phyloP scores from a whole-genome alignment of 2,888 invertebrate species.

The Andricus curvator region DNA sequence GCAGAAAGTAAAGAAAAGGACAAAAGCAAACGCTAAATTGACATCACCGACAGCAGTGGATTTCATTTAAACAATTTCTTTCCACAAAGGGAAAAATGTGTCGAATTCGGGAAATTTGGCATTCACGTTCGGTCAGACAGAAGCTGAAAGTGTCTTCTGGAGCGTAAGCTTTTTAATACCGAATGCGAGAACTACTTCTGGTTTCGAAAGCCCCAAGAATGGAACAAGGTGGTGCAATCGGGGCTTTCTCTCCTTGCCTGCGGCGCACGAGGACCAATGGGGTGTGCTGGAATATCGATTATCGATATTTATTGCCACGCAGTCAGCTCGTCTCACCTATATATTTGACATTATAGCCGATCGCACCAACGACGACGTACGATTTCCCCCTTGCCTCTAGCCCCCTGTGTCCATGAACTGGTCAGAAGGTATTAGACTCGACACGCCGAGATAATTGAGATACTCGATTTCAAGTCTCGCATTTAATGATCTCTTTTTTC shows the following conservation, averaged over 20 bases:
- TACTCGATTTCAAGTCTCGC: conserved; percentile 25
- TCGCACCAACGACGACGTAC: conserved; percentile 53
- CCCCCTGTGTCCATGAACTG: conserved; percentile 9
- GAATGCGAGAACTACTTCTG: conserved; percentile 68
- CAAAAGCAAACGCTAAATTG: neutral
- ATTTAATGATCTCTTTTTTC: neutral
- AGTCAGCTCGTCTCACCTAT: conserved; percentile 65
- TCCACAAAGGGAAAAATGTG: neutral
- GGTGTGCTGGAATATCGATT: conserved; percentile 67
- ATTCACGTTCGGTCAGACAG: conserved; percentile 61
- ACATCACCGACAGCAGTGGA: neutral
- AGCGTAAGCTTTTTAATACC: conserved; percentile 66
- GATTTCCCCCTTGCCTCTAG: conserved; percentile 48
- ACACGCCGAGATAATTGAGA: conserved; percentile 39
- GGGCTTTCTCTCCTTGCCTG: conserved; percentile 56
- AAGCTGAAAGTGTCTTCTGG: conserved; percentile 63
- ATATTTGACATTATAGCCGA: conserved; percentile 59
- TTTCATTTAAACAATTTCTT: neutral
- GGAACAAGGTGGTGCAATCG: conserved; percentile 45
- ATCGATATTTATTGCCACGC: conserved; percentile 73
- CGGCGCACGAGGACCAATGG: conserved; percentile 63
- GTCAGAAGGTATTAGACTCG: conserved; percentile 38
- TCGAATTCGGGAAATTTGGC: conserved; percentile 60
- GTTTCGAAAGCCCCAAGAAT: conserved; percentile 64
- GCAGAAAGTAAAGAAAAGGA: neutral